phyloP scores from a whole-genome alignment of 2,113 vertebrate genomes.

The Coreoperca whiteheadi region DNA sequence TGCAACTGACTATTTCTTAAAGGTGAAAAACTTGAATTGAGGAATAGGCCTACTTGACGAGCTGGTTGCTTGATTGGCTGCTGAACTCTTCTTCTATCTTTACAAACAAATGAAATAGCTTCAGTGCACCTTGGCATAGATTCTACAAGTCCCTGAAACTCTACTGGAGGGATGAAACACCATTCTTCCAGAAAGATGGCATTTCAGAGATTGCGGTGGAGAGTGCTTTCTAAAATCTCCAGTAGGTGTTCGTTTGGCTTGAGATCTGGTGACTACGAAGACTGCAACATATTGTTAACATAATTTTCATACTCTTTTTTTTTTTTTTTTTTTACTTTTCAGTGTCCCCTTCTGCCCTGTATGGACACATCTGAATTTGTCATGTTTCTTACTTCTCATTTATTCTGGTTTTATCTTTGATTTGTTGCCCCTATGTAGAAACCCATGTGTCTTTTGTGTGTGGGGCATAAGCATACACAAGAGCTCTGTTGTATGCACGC shows the following conservation, averaged over 20 bases:
- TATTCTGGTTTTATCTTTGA: slow-evolving; percentile 3
- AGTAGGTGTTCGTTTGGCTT: neutral
- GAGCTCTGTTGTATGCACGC: neutral
- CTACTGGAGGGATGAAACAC: neutral
- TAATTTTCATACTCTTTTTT: neutral
- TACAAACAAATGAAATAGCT: slow-evolving; percentile 3
- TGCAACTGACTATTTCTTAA: slow-evolving; percentile 6
- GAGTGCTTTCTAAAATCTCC: neutral
- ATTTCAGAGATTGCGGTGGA: neutral
- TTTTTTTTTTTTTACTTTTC: neutral
- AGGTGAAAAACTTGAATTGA: slow-evolving; percentile 15
- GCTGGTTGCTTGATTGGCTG: neutral
- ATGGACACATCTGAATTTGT: neutral
- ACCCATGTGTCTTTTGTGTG: neutral
- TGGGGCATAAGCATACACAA: neutral
- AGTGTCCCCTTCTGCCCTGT: neutral
- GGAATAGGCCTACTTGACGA: neutral
- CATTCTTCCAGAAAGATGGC: neutral
- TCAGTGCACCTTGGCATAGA: neutral
- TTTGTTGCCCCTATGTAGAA: neutral
- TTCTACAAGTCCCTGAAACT: neutral
- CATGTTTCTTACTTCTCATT: neutral
- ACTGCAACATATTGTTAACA: neutral
- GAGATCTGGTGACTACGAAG: neutral
- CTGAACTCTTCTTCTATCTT: slow-evolving; percentile 6